Percentiles rank a stretch among this genome's conserved stretches.
These are phyloP conservation scores for Sisor rabdophorus DNA, from an alignment of 2,113 vertebrate species.

Conservation along the genomic window DNA sequence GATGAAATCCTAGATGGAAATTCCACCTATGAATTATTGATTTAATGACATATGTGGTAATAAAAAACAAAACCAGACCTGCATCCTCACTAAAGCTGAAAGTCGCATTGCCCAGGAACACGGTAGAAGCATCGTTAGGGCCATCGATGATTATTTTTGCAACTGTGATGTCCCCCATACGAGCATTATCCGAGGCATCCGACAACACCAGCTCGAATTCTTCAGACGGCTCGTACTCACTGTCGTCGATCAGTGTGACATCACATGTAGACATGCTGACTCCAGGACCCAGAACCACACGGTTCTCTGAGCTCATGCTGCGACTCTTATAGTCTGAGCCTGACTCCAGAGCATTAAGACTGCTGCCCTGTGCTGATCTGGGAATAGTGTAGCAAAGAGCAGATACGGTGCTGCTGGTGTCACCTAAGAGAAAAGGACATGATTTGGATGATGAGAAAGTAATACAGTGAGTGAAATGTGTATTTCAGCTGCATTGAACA, in stretches of 20 bases:
- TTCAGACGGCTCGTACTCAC: slow-evolving; percentile 91
- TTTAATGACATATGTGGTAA: background rate
- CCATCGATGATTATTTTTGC: slow-evolving; percentile 84
- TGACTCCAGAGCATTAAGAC: slow-evolving; percentile 79
- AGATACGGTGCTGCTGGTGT: slow-evolving; percentile 84
- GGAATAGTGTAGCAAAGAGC: slow-evolving; percentile 86
- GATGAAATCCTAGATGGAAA: background rate
- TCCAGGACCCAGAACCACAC: slow-evolving; percentile 79
- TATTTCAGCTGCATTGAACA: no score
- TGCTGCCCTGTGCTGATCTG: slow-evolving; percentile 85
- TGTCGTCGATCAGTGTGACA: slow-evolving; percentile 86
- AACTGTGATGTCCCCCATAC: slow-evolving; percentile 67
- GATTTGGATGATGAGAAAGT: background rate
- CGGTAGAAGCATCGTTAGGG: slow-evolving; percentile 88
- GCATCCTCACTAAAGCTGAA: slow-evolving; percentile 89
- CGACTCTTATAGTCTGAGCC: slow-evolving; percentile 93
- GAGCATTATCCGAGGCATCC: slow-evolving; percentile 79
- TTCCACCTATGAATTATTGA: background rate
- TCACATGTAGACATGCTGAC: slow-evolving; percentile 83
- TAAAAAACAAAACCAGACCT: slow-evolving; percentile 66
- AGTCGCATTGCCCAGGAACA: slow-evolving; percentile 81
- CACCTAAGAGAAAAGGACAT: slow-evolving; percentile 67
- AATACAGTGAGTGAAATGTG: background rate
- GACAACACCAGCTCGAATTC: slow-evolving; percentile 87
- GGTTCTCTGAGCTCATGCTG: slow-evolving; percentile 73